These are phyloP conservation scores for Alcis repandata DNA, from an alignment of 2,888 invertebrate genomes.

Conservation along the genomic window DNA sequence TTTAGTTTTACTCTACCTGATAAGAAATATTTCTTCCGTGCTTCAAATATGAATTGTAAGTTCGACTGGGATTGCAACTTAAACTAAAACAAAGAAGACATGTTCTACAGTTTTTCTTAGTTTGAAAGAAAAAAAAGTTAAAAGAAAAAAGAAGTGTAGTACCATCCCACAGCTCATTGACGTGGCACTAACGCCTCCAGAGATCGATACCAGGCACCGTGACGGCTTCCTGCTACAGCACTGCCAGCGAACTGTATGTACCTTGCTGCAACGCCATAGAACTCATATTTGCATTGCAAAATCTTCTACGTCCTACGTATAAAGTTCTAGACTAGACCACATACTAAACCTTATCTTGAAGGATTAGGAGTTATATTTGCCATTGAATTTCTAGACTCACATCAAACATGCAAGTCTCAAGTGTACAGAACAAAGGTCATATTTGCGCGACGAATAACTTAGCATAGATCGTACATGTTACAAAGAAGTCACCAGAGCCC, in stretches of 20 bases:
- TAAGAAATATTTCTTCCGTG: too few species aligned
- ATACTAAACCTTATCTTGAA: conserved; percentile 7
- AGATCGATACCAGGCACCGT: conserved; percentile 34
- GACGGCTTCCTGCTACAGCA: conserved; percentile 31
- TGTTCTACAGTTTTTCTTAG: background rate
- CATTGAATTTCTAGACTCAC: background rate
- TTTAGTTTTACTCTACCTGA: too few species aligned
- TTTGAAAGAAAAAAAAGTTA: too few species aligned
- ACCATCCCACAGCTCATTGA: conserved; percentile 19
- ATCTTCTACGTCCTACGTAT: background rate
- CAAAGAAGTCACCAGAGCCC: background rate
- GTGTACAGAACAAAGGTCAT: conserved; percentile 15
- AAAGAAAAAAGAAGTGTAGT: conserved; percentile 8
- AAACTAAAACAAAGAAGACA: too few species aligned
- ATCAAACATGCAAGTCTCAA: conserved; percentile 10
- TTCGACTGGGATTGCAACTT: too few species aligned
- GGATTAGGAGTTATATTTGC: conserved; percentile 7
- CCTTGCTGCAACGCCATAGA: conserved; percentile 18
- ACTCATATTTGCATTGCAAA: conserved; percentile 14
- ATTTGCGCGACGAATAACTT: conserved; percentile 9
- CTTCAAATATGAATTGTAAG: too few species aligned
- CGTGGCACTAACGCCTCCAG: conserved; percentile 26
- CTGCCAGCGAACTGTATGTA: conserved; percentile 11
- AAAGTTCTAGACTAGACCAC: background rate
- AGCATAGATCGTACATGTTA: background rate